These are phyloP conservation scores for Perizoma affinitatum DNA, from an alignment of 2,888 invertebrate species.

Conservation along the genomic window DNA sequence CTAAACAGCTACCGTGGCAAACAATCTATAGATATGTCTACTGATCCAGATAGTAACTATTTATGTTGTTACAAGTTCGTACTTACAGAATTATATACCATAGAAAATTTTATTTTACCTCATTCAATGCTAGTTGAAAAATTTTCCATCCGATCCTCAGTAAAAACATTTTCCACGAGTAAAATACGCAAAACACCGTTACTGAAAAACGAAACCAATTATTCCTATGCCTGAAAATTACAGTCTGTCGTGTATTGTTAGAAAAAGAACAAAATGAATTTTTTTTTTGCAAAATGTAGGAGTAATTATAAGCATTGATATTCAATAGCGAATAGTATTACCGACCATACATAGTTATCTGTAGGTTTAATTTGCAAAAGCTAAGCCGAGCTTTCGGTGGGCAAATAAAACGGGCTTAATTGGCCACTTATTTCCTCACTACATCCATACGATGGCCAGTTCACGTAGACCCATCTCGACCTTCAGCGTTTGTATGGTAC, in stretches of 20 bases:
- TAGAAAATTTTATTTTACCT: too few relatives aligned
- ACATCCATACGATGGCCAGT: slow-evolving; percentile 30
- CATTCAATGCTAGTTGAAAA: too few relatives aligned
- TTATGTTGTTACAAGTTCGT: too few relatives aligned
- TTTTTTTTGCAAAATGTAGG: neutral
- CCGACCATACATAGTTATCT: slow-evolving; percentile 18
- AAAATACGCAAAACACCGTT: neutral
- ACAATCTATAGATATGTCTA: too few relatives aligned
- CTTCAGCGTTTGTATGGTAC: slow-evolving; percentile 16
- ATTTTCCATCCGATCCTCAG: neutral
- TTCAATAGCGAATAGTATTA: slow-evolving; percentile 21
- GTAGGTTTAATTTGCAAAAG: slow-evolving; percentile 39
- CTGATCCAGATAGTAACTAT: too few relatives aligned
- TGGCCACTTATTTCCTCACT: slow-evolving; percentile 41
- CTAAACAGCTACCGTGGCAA: too few relatives aligned
- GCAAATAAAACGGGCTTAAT: slow-evolving; percentile 42
- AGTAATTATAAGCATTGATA: neutral
- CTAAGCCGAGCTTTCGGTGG: slow-evolving; percentile 39
- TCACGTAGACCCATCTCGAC: slow-evolving; percentile 26
- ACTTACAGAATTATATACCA: too few relatives aligned
- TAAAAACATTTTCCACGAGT: neutral
- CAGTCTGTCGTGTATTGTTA: slow-evolving; percentile 1
- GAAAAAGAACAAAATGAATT: slow-evolving; percentile 4
- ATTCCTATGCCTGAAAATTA: slow-evolving; percentile 17
- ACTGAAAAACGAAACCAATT: slow-evolving; percentile 24